These are phyloP conservation scores for Ophion slaviceki DNA, from an alignment of 2,888 invertebrate species.

Conservation along the genomic window DNA sequence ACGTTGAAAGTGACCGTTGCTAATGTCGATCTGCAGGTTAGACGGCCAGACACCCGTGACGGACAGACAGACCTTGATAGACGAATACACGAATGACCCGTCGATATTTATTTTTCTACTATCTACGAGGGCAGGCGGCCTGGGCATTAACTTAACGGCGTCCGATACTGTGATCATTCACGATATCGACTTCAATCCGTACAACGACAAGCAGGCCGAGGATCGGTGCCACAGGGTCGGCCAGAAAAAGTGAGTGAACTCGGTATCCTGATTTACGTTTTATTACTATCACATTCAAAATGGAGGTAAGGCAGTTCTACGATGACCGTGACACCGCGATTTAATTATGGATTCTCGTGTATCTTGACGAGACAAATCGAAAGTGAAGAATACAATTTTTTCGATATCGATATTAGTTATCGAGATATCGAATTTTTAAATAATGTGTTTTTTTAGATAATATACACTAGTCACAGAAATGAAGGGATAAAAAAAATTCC, in stretches of 20 bases:
- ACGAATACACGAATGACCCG: slow-evolving; percentile 91
- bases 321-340: no score
- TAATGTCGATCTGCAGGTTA: slow-evolving; percentile 84
- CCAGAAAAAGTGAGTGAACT: slow-evolving; percentile 84
- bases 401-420: no score
- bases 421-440: no score
- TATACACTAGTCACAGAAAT: no score
- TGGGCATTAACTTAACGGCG: slow-evolving; percentile 96
- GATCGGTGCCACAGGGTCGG: slow-evolving; percentile 90
- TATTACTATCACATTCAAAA: neutral
- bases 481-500: no score
- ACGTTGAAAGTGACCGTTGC: neutral
- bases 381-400: no score
- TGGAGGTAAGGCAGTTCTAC: no score
- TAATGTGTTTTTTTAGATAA: no score
- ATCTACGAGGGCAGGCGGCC: slow-evolving; percentile 97
- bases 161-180: slow-evolving; percentile 98
- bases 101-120: slow-evolving; percentile 95
- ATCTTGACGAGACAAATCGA: no score
- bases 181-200: slow-evolving; percentile 99
- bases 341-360: no score
- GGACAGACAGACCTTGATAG: slow-evolving; percentile 94
- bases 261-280: neutral
- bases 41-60: slow-evolving; percentile 96
- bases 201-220: slow-evolving; percentile 99